phyloP scores from a whole-genome alignment of 2,797 vertebrate genomes.

The Hydrocynus forskahlii region DNA sequence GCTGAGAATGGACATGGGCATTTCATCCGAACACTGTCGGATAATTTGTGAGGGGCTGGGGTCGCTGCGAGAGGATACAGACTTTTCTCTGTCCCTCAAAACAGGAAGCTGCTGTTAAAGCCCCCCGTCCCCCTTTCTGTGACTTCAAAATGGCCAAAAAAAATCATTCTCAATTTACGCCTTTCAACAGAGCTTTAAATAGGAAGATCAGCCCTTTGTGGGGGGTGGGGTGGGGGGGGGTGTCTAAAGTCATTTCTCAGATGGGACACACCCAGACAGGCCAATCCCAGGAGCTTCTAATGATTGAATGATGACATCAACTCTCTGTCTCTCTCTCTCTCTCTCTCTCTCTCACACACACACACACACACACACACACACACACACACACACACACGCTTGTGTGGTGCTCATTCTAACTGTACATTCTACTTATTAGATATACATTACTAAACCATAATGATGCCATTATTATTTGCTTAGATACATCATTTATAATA shows the following conservation, averaged over 20 bases:
- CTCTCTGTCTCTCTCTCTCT: too few species aligned
- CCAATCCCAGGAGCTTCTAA: slow-evolving; percentile 26
- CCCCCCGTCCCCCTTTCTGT: slow-evolving; percentile 46
- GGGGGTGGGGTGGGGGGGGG: neutral
- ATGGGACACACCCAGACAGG: slow-evolving; percentile 38
- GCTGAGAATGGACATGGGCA: neutral
- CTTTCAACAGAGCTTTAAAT: slow-evolving; percentile 65
- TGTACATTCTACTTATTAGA: too few species aligned
- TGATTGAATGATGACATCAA: neutral
- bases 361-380: slow-evolving; percentile 43
- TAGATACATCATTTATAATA: too few species aligned
- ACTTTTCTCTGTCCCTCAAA: slow-evolving; percentile 77
- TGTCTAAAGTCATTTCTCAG: slow-evolving; percentile 48
- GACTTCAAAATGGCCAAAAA: slow-evolving; percentile 47
- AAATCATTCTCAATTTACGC: slow-evolving; percentile 55
- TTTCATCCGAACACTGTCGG: neutral
- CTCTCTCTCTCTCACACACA: slow-evolving; percentile 42
- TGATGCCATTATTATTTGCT: too few species aligned
- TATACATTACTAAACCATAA: too few species aligned
- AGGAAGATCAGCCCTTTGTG: slow-evolving; percentile 52
- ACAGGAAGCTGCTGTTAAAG: slow-evolving; percentile 76
- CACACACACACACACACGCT: slow-evolving; percentile 44
- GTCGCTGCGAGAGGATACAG: slow-evolving; percentile 74
- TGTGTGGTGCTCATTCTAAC: neutral
- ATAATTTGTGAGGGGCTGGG: neutral